A percentile compares a stretch with the other conserved stretches of the same genome.
phyloP scores from a whole-genome alignment of 2,113 vertebrate species.

The Lophius piscatorius region DNA sequence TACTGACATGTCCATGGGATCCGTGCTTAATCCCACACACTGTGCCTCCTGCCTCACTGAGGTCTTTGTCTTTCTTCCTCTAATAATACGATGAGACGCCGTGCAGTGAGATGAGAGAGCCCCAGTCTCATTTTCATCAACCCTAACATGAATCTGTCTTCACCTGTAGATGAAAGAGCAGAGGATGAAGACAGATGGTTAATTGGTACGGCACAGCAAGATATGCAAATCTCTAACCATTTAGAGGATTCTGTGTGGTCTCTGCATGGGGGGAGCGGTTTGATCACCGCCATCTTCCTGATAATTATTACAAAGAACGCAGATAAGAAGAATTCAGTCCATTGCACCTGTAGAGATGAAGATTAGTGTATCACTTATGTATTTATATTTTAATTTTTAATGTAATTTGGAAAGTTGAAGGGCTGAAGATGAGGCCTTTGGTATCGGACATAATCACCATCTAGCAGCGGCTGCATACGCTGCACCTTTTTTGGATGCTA shows the following conservation, averaged over 20 bases:
- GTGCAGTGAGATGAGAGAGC: constrained; percentile 17
- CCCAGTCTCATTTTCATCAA: constrained; percentile 38
- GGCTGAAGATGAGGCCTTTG: no score
- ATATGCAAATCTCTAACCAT: constrained; percentile 40
- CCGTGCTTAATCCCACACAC: neutral
- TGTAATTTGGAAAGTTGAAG: no score
- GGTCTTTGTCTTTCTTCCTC: constrained; percentile 4
- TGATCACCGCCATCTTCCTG: no score
- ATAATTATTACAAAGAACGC: no score
- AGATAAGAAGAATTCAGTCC: no score
- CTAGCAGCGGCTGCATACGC: no score
- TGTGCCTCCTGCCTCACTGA: neutral
- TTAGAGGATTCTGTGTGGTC: constrained; percentile 9
- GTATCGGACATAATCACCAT: no score
- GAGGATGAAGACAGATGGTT: constrained; percentile 23
- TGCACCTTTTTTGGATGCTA: no score
- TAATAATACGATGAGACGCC: neutral
- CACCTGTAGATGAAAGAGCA: constrained; percentile 34
- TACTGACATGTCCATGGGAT: no score
- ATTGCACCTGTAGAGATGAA: no score
- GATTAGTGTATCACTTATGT: no score
- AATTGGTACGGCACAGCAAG: constrained; percentile 41
- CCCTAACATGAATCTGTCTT: constrained; percentile 23
- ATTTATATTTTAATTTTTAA: no score
- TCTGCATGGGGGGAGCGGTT: constrained; percentile 6